Conservation (phyloP, 2,797 vertebrate species). For the Danio choprae region DNA sequence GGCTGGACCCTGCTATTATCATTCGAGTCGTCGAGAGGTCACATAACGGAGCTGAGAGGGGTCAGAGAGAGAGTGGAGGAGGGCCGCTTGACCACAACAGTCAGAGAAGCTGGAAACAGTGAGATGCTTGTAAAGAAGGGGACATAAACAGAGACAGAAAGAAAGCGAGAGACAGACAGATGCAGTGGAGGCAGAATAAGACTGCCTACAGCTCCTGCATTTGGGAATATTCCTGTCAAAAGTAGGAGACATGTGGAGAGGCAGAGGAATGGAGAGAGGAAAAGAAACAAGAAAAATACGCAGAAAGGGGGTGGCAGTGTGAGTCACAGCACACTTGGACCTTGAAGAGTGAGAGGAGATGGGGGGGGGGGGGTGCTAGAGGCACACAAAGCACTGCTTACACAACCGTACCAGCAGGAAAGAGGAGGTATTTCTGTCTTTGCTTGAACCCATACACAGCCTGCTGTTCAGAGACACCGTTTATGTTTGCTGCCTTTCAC, state of each 20-base stretch:
- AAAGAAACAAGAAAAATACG: slow-evolving; percentile 54
- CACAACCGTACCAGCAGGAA: slow-evolving; percentile 63
- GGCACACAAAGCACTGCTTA: slow-evolving; percentile 60
- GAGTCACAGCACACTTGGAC: slow-evolving; percentile 53
- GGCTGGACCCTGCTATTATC: slow-evolving; percentile 51
- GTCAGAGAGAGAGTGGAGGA: slow-evolving; percentile 41
- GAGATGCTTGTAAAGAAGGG: slow-evolving; percentile 10
- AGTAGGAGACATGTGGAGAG: slow-evolving; percentile 38
- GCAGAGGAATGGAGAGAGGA: slow-evolving; percentile 43
- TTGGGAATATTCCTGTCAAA: slow-evolving; percentile 43
- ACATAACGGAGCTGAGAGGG: slow-evolving; percentile 34
- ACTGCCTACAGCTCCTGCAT: slow-evolving; percentile 18
- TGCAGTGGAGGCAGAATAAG: slow-evolving; percentile 38
- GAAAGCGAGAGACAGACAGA: slow-evolving; percentile 40
- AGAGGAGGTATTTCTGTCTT: slow-evolving; percentile 49
- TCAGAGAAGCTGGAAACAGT: slow-evolving; percentile 21
- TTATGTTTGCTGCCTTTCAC: slow-evolving; percentile 27
- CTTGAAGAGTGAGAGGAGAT: slow-evolving; percentile 39
- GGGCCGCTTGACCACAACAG: slow-evolving; percentile 41
- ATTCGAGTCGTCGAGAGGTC: slow-evolving; percentile 11
- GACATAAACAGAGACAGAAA: slow-evolving; percentile 4
- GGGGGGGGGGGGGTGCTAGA: neutral
- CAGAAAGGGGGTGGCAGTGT: slow-evolving; percentile 45
- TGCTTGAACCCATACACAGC: slow-evolving; percentile 25
- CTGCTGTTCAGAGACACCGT: slow-evolving; percentile 34